Conservation (phyloP, 2,888 invertebrate species). For the Onthophagus sagittarius region DNA sequence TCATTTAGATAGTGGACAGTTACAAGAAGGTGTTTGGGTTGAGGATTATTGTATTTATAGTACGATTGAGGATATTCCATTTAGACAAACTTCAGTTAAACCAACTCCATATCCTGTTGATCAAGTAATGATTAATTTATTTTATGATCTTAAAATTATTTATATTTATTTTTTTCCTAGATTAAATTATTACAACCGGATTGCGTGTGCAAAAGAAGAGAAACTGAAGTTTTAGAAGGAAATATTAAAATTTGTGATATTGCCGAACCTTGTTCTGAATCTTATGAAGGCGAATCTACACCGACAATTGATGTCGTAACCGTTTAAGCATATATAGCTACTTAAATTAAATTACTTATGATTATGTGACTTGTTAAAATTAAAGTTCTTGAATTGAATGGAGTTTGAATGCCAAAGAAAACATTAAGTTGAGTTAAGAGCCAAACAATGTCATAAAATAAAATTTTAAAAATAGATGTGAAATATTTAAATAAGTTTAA, state of each 20-base stretch:
- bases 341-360: too few species aligned
- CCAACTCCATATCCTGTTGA: conserved; percentile 58
- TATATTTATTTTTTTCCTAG: neutral
- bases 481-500: neutral
- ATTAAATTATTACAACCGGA: neutral
- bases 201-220: neutral
- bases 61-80: conserved; percentile 56
- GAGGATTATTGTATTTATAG: conserved; percentile 55
- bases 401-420: neutral
- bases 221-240: neutral
- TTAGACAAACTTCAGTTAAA: conserved; percentile 53
- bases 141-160: neutral
- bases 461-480: neutral
- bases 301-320: too few species aligned
- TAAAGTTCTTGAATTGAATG: neutral
- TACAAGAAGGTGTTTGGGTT: conserved; percentile 64
- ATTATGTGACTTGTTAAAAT: neutral
- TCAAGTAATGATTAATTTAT: conserved; percentile 40
- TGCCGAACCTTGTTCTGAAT: neutral
- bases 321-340: too few species aligned
- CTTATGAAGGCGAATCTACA: neutral
- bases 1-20: conserved; percentile 60
- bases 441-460: neutral
- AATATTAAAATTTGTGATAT: neutral
- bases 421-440: neutral